A percentile compares a stretch with the other conserved stretches of the same genome.
Evolutionary conservation across 2,113 vertebrate species (phyloP).

Genomic region (Alaudala cheleensis): DNA sequence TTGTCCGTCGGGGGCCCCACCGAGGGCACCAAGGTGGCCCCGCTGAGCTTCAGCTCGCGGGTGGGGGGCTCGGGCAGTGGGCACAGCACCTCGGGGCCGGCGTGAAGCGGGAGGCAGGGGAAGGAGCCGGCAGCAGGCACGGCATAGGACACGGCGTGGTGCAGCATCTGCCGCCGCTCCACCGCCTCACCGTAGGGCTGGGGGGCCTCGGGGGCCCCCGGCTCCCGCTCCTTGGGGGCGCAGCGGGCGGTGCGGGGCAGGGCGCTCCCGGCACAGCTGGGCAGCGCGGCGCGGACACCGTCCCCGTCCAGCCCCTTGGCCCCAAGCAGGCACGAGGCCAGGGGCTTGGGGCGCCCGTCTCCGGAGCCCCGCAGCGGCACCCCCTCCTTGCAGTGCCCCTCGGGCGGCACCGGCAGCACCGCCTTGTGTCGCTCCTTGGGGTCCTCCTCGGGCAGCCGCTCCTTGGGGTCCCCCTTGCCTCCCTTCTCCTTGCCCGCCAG

Average conservation of each 20-base stretch:
- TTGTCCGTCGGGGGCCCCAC: slow-evolving; percentile 87
- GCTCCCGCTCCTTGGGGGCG: slow-evolving; percentile 79
- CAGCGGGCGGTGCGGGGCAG: slow-evolving; percentile 73
- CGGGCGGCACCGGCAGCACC: slow-evolving; percentile 74
- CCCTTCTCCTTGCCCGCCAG: slow-evolving; percentile 75
- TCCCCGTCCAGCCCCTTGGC: slow-evolving; percentile 89
- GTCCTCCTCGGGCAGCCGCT: slow-evolving; percentile 82
- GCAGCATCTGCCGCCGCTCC: slow-evolving; percentile 88
- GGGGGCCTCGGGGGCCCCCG: slow-evolving; percentile 80
- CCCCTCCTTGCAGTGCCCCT: slow-evolving; percentile 82
- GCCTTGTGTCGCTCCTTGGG: slow-evolving; percentile 85
- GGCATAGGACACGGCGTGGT: slow-evolving; percentile 87
- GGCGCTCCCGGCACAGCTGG: slow-evolving; percentile 83
- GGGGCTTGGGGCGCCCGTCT: slow-evolving; percentile 79
- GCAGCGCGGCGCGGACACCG: slow-evolving; percentile 75
- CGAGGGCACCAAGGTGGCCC: slow-evolving; percentile 90
- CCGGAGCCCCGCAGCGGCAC: slow-evolving; percentile 67
- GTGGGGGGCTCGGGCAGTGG: slow-evolving; percentile 84
- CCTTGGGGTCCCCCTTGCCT: slow-evolving; percentile 82
- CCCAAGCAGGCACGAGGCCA: slow-evolving; percentile 89
- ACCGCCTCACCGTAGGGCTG: slow-evolving; percentile 89
- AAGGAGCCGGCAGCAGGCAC: slow-evolving; percentile 84
- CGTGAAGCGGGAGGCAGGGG: slow-evolving; percentile 91
- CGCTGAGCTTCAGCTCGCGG: slow-evolving; percentile 86
- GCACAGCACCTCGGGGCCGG: slow-evolving; percentile 88